These are phyloP conservation scores for Sebastolobus alascanus DNA, from an alignment of 2,797 vertebrate genomes.

Conservation along the genomic window DNA sequence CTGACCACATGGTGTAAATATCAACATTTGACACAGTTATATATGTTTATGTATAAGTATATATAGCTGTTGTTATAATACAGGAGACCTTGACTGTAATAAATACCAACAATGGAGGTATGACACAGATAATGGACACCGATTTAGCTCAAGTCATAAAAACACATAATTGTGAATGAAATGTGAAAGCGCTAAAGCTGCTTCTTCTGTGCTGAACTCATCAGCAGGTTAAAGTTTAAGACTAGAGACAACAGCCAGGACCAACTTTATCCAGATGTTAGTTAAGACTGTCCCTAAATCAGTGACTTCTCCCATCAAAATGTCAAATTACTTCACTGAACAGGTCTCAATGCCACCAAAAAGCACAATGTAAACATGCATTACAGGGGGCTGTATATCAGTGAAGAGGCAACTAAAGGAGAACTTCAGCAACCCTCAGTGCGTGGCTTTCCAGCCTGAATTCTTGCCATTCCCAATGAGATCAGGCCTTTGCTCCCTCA, in stretches of 20 bases:
- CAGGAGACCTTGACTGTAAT: constrained; percentile 50
- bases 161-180: background rate
- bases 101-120: constrained; percentile 47
- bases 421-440: constrained; percentile 5
- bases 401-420: background rate
- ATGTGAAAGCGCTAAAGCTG: constrained; percentile 20
- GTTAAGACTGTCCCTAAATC: background rate
- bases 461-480: constrained; percentile 15
- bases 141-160: constrained; percentile 8
- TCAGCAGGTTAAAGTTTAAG: constrained; percentile 15
- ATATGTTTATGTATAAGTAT: constrained; percentile 34
- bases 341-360: background rate
- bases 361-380: background rate
- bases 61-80: constrained; percentile 47
- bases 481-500: background rate
- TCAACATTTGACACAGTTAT: constrained; percentile 75
- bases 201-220: constrained; percentile 25
- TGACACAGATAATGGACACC: constrained; percentile 13
- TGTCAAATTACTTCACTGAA: background rate
- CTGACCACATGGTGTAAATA: constrained; percentile 72
- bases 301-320: background rate
- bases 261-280: background rate
- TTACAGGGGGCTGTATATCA: background rate
- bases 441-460: background rate
- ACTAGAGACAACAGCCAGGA: constrained; percentile 12